Evolutionary conservation across 1,140 invertebrate species (phyloP).

Genomic region (Drosophila funebris): DNA sequence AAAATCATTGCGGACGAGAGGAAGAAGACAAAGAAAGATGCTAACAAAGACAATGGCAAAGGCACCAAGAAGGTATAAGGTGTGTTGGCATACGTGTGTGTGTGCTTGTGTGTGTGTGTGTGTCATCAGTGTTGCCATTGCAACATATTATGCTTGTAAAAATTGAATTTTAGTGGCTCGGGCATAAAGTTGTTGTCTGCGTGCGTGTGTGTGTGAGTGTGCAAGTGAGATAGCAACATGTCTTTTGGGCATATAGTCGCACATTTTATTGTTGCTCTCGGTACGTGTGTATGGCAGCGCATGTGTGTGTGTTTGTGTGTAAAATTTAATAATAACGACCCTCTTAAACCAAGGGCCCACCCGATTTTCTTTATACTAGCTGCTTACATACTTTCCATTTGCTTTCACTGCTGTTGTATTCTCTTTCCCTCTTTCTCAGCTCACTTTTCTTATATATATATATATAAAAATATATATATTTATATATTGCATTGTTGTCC

Average conservation of each 20-base stretch:
- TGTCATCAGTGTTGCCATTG: conserved; percentile 72
- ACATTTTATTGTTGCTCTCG: conserved; percentile 67
- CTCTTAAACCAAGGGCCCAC: conserved; percentile 67
- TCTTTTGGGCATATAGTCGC: conserved; percentile 66
- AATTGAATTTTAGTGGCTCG: conserved; percentile 76
- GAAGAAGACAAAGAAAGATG: conserved; percentile 22
- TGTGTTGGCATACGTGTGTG: neutral
- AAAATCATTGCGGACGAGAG: conserved; percentile 63
- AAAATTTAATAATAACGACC: conserved; percentile 81
- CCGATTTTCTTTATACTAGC: conserved; percentile 43
- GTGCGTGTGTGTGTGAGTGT: conserved; percentile 4
- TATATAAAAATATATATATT: neutral
- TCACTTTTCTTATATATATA: neutral
- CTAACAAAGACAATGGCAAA: conserved; percentile 29
- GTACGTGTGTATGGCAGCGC: conserved; percentile 21
- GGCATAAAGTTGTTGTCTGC: conserved; percentile 43
- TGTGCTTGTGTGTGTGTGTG: conserved; percentile 24
- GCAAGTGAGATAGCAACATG: conserved; percentile 33
- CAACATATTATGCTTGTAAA: conserved; percentile 80
- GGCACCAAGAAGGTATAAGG: conserved; percentile 13
- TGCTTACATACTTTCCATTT: conserved; percentile 37
- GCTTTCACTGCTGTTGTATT: neutral
- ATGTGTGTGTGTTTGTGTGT: conserved; percentile 51
- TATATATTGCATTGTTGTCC: conserved; percentile 5
- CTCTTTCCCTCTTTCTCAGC: conserved; percentile 1